phyloP scores from a whole-genome alignment of 2,113 vertebrate genomes.

The Rhineura floridana region DNA sequence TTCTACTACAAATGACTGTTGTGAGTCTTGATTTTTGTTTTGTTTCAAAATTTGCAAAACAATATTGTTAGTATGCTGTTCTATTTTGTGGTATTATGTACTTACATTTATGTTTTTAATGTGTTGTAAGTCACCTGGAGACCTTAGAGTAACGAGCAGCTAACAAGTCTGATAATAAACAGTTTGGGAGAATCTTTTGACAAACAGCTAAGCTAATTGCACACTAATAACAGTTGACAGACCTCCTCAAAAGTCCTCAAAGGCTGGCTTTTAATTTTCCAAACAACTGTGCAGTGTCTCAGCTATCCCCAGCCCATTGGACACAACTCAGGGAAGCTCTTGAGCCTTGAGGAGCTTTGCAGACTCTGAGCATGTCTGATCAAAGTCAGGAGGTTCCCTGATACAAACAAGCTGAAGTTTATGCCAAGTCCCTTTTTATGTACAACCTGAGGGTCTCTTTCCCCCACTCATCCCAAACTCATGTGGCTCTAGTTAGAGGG shows the following conservation, averaged over 20 bases:
- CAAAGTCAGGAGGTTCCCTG: background rate
- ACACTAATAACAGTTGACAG: too few relatives aligned
- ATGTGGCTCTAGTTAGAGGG: background rate
- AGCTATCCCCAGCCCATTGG: background rate
- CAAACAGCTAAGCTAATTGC: background rate
- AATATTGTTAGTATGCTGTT: too few relatives aligned
- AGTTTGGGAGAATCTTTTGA: background rate
- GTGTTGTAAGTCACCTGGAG: too few relatives aligned
- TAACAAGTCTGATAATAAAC: too few relatives aligned
- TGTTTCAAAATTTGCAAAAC: background rate
- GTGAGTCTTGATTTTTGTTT: background rate
- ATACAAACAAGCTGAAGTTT: background rate
- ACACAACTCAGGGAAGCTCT: background rate
- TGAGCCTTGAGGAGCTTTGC: background rate
- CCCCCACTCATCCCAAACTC: background rate
- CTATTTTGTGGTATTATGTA: too few relatives aligned
- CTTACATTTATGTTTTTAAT: too few relatives aligned
- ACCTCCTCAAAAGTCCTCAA: background rate
- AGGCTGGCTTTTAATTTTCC: background rate
- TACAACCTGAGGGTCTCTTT: background rate
- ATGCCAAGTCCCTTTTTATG: background rate
- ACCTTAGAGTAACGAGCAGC: too few relatives aligned
- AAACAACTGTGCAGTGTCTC: background rate
- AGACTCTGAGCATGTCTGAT: background rate
- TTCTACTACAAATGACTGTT: background rate